phyloP scores from a whole-genome alignment of 1,140 invertebrate genomes.

The Danaus plexippus region DNA sequence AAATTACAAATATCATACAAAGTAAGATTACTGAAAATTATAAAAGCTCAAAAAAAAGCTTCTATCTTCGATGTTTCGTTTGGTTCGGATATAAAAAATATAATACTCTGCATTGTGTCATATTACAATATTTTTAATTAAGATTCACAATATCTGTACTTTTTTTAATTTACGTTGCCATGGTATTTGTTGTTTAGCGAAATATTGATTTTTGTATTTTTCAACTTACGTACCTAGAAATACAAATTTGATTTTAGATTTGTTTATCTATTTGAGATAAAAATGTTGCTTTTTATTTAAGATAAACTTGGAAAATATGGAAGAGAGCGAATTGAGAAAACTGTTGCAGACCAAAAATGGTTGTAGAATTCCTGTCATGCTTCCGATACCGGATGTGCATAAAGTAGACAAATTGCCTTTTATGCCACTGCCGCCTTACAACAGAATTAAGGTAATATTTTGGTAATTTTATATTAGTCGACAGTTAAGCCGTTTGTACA shows the following conservation, averaged over 20 bases:
- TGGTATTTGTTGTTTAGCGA: not conserved
- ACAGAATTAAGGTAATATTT: constrained; percentile 54
- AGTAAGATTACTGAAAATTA: no score
- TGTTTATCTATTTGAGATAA: not conserved
- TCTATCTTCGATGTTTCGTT: no score
- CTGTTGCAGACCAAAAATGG: constrained; percentile 60
- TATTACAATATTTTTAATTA: not conserved
- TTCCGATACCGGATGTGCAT: constrained; percentile 57
- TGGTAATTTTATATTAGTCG: constrained; percentile 4
- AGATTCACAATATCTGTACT: not conserved
- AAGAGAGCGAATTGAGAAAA: constrained; percentile 56
- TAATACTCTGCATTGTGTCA: no score
- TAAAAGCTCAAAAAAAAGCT: no score
- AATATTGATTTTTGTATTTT: constrained; percentile 5
- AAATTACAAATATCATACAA: no score
- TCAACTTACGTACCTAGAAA: no score
- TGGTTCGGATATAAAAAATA: no score
- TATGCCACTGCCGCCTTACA: constrained; percentile 57
- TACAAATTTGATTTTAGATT: no score
- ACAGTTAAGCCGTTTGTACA: not conserved
- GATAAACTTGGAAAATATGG: constrained; percentile 29
- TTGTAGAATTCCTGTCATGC: constrained; percentile 54
- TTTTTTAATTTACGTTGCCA: not conserved
- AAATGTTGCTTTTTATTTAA: no score
- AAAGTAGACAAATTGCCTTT: constrained; percentile 61